Percentiles rank a stretch among this genome's conserved stretches.
Evolutionary conservation across 92 coral and sea anemone species (phyloP).

Genomic region (Ricordea florida): DNA sequence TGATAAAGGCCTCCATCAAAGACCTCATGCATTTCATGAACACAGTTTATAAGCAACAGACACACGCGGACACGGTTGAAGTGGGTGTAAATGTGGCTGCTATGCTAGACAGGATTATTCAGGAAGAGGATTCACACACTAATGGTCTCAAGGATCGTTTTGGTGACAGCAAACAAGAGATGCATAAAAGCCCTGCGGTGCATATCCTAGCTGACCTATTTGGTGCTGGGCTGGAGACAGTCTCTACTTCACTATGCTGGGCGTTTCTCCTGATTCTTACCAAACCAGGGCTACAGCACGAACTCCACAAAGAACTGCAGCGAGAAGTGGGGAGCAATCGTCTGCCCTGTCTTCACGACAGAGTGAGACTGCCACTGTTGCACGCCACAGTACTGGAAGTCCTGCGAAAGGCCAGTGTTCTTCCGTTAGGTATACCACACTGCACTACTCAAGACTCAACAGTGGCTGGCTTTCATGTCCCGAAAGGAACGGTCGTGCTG

Average conservation of each 20-base stretch:
- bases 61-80: constrained; percentile 1
- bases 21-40: constrained; percentile 63
- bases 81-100: constrained; percentile 40
- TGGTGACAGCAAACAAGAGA: constrained; percentile 33
- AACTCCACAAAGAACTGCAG: constrained; percentile 74
- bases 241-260: constrained; percentile 74
- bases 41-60: constrained; percentile 28
- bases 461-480: constrained; percentile 78
- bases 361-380: constrained; percentile 77
- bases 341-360: constrained; percentile 67
- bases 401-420: constrained; percentile 69
- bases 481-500: constrained; percentile 82
- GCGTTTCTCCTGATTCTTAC: constrained; percentile 70
- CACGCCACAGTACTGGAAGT: constrained; percentile 90
- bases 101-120: constrained; percentile 32
- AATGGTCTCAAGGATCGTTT: not conserved
- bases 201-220: constrained; percentile 68
- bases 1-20: constrained; percentile 51
- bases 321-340: constrained; percentile 68
- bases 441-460: constrained; percentile 77
- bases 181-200: constrained; percentile 55
- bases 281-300: constrained; percentile 66
- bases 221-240: constrained; percentile 85
- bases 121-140: constrained; percentile 8
- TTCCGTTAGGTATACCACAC: constrained; percentile 88